Conservation (phyloP, 2,113 vertebrate genomes). For the Trogon melanurus region DNA sequence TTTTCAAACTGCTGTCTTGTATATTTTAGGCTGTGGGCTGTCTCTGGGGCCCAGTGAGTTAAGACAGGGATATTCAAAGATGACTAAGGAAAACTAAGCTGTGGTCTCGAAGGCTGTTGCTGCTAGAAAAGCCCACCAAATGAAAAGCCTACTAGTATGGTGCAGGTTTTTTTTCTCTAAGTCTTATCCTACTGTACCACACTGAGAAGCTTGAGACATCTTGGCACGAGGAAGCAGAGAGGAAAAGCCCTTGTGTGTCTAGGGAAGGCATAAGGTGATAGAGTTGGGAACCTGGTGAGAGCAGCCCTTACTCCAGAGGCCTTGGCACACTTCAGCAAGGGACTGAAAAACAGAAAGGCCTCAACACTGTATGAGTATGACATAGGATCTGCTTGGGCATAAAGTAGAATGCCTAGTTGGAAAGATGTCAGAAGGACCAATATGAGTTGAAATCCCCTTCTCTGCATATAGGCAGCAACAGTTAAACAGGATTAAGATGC, state of each 20-base stretch:
- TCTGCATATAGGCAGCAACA: background rate
- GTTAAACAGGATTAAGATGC: background rate
- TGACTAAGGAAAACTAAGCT: background rate
- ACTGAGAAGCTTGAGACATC: background rate
- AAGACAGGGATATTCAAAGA: background rate
- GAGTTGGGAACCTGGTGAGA: background rate
- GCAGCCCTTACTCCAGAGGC: background rate
- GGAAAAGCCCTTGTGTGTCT: background rate
- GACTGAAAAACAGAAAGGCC: background rate
- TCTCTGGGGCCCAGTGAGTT: background rate
- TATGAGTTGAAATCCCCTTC: background rate
- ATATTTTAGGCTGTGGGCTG: background rate
- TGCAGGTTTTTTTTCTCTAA: background rate
- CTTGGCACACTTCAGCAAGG: background rate
- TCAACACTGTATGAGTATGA: background rate
- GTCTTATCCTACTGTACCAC: background rate
- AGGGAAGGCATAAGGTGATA: background rate
- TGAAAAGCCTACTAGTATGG: background rate
- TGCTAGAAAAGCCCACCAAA: background rate
- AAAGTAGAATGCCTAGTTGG: background rate
- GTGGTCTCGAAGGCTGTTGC: background rate
- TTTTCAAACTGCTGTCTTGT: background rate
- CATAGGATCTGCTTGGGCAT: background rate
- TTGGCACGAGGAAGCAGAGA: background rate
- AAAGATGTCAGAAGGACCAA: background rate